Evolutionary conservation across 2,797 vertebrate species (phyloP), one percentile per base, ranked within the genome.

Genomic region (Eulemur albifrons): DNA sequence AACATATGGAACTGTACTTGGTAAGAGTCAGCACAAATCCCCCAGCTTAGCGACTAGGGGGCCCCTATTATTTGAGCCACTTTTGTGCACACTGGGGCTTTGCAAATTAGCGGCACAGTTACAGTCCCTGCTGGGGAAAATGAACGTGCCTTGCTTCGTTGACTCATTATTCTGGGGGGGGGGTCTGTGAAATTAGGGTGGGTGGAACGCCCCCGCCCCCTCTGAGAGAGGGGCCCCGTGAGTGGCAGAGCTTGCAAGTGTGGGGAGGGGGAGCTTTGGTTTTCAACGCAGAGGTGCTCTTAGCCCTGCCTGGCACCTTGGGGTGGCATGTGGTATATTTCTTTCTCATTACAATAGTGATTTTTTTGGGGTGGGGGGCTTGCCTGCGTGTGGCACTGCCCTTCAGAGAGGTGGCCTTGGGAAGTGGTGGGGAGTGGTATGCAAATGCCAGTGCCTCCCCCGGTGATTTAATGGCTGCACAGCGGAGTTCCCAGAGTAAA

Each of bases 1-100:
- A 96, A 85, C 98, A 98, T 98, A 98, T 97, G 98, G 98, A 98
- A 97, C 97, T 79, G 89, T 79, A 86, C 97, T 98, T 90, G 70
- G 85, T 87, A 96, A 94, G 97, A 98, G 97, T 97, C 97, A 85
- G 98, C 95, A 97, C 96, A 94, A 97, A 97, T 88, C 97, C 95
- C 3, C 43, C 67, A 1, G 63, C 69, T 54, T 75, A 73, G 73
- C n/a, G 59, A 92, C 77, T 92, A 1, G 61, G 96, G 81, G 72
- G 59, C n/a, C 50, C 82, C 57, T 48, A 94, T 94, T 93, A 77
- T 67, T 92, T 0, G 61, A 86, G 75, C 93, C 92, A 61, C 94
- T 96, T 92, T 32, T 52, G 85, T 7, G 73, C 95, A 12, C 30
- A 0, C 32, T 0, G 12, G 25, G 50, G 30, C 25, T 25, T 61